Evolutionary conservation across 2,113 vertebrate genomes (phyloP).

Genomic region (Alligator mississippiensis): DNA sequence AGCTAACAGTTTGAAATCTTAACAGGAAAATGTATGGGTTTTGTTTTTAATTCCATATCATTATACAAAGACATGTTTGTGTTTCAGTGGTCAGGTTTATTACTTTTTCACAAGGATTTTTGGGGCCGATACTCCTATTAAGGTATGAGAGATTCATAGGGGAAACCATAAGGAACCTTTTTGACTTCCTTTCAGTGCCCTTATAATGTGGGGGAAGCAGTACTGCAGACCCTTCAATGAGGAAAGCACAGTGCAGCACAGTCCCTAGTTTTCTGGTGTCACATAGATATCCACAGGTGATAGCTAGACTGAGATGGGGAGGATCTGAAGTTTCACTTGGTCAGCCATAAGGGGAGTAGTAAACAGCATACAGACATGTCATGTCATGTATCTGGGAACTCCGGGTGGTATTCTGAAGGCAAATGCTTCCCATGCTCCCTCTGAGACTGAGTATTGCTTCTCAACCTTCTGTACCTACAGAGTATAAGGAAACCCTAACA

Average conservation of each 20-base stretch:
- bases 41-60: not conserved
- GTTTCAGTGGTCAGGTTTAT: not conserved
- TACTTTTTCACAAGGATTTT: not conserved
- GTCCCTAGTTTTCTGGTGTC: not conserved
- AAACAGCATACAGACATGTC: not conserved
- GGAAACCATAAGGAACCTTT: not conserved
- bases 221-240: not conserved
- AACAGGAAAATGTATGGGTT: not conserved
- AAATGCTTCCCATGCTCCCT: not conserved
- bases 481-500: too few species aligned
- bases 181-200: not conserved
- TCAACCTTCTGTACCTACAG: too few species aligned
- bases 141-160: not conserved
- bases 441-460: rapidly evolving
- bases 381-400: not conserved
- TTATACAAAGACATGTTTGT: not conserved
- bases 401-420: not conserved
- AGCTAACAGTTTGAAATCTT: constrained; percentile 5
- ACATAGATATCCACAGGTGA: not conserved
- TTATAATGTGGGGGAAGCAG: not conserved
- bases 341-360: not conserved
- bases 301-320: not conserved
- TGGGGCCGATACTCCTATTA: rapidly evolving
- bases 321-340: not conserved
- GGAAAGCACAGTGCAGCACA: not conserved